Evolutionary conservation across 2,113 vertebrate genomes (phyloP), one percentile per base, ranked within the genome.

Genomic region (Marmota flaviventris): DNA sequence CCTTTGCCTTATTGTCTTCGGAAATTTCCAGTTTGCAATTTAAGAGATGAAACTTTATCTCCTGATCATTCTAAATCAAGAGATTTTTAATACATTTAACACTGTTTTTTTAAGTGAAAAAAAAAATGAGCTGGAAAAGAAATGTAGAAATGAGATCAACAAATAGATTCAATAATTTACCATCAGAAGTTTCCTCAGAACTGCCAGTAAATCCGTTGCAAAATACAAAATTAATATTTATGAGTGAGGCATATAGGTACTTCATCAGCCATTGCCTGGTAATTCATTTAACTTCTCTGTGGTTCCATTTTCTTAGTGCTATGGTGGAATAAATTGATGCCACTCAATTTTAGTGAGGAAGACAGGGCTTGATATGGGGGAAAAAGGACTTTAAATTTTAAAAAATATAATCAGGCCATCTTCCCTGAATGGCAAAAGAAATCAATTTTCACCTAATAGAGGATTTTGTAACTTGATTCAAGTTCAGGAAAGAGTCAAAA

Each of bases 191-290:
- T 89, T 94, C 72, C 78, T 81, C 42, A 87, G 69, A 94, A 58
- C 84, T 96, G 75, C 95, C 96, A 96, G 93, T 48, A 96, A 96
- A 87, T 85, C 72, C 92, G 75, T 83, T 79, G 79, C 34, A 91
- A 86, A 84, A 45, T 61, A 94, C 53, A 92, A 42, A 88, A 91
- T 95, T 95, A 97, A 95, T 95, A 97, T 97, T 97, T 82, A 97
- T 97, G 87, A 96, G 89, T 58, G 34, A 96, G 51, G n/a, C 48
- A 10, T 61, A 13, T 34, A 69, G 48, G 61, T 48, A 27, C 4
- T 27, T 42, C 11, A 73, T 53, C 70, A 65, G 53, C 77, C 82
- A 85, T 34, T n/a, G 37, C 48, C 83, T 76, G 27, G 65, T 61
- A 77, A 97, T 78, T 88, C 45, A 70, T 61, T 84, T 94, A 72